Base-by-base conservation (phyloP, 1,140 invertebrate genomes). In the Dryas iulia region DNA sequence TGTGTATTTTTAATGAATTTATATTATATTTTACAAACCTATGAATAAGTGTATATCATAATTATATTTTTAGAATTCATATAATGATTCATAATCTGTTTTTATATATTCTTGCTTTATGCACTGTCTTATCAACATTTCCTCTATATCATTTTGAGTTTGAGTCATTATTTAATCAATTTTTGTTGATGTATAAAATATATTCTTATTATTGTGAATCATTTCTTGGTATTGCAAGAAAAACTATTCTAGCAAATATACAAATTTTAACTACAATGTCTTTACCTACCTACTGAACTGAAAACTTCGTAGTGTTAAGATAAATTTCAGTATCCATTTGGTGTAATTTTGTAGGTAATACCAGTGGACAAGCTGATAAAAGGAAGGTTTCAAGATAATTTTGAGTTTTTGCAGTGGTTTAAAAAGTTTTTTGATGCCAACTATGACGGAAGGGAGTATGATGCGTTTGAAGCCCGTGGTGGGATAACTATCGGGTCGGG, bases 331-430 rank as follows among this genome's bases (percentile, higher is more conserved):
- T 56, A 64, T 31, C 8, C 14, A 30, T 53, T 59, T 31, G 21
- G 8, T 62, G 30, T 62, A 7, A 47, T 69, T 84, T 87, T 87
- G 66, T 90, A 99, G 98, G 97, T 98, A 85, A 98, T 99, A 92
- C 97, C 98, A 72, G 97, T 99, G 90, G 98, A 99, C 92, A 98
- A 97, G 93, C 94, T 99, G 91, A 98, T 99, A 85, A 99, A 99
- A 92, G 98, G 98, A 78, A 95, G 97, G 84, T 99, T 99, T 93
- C 97, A 98, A 95, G 98, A 99, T 93, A 99, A 99, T 93, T 99
- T 99, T 95, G 99, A 99, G 93, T 99, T 99, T 94, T 95, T 99
- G 72, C 99, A 99, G 94, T 99, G 99, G 99, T 99, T 99, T 94
- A 99, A 99, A 94, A 99, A 99, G 89, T 99, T 99, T 93, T 99